A percentile compares a stretch with the other conserved stretches of the same genome.
Conservation (phyloP, 2,888 invertebrate genomes). For the Cryptophagus acutangulus region DNA sequence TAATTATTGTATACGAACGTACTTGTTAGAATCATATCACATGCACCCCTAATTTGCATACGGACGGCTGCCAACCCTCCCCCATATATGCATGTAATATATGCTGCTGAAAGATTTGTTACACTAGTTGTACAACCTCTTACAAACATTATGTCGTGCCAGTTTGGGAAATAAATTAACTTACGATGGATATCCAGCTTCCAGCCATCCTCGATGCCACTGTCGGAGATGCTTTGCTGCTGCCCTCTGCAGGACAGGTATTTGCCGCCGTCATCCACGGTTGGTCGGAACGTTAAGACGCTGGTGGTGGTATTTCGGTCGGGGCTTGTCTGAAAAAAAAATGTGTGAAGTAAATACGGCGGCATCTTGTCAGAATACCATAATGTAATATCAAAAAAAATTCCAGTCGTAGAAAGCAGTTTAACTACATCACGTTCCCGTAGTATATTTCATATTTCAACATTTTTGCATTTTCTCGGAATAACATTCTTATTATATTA, state of each 20-base stretch:
- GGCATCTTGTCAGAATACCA: too few relatives aligned
- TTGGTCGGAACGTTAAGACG: slow-evolving; percentile 69
- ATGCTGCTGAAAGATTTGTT: neutral
- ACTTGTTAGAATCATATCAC: slow-evolving; percentile 7
- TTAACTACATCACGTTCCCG: slow-evolving; percentile 28
- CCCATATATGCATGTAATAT: slow-evolving; percentile 1
- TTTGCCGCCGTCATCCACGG: slow-evolving; percentile 75
- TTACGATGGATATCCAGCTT: slow-evolving; percentile 80
- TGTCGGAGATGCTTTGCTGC: slow-evolving; percentile 68
- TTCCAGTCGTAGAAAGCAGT: slow-evolving; percentile 23
- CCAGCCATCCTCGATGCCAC: slow-evolving; percentile 75
- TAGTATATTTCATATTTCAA: slow-evolving; percentile 30
- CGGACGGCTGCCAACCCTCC: neutral
- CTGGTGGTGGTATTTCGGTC: slow-evolving; percentile 76
- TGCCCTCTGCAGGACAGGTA: slow-evolving; percentile 73
- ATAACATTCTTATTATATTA: slow-evolving; percentile 32
- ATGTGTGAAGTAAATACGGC: slow-evolving; percentile 20
- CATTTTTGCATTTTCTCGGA: slow-evolving; percentile 28
- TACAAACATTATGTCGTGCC: neutral
- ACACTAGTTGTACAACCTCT: neutral
- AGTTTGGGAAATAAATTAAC: slow-evolving; percentile 42
- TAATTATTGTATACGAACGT: slow-evolving; percentile 5
- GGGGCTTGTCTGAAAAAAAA: slow-evolving; percentile 52
- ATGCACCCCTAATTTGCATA: slow-evolving; percentile 4
- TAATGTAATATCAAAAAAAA: too few relatives aligned